These are phyloP conservation scores for Zalophus californianus DNA, from an alignment of 2,797 vertebrate species.

Conservation along the genomic window DNA sequence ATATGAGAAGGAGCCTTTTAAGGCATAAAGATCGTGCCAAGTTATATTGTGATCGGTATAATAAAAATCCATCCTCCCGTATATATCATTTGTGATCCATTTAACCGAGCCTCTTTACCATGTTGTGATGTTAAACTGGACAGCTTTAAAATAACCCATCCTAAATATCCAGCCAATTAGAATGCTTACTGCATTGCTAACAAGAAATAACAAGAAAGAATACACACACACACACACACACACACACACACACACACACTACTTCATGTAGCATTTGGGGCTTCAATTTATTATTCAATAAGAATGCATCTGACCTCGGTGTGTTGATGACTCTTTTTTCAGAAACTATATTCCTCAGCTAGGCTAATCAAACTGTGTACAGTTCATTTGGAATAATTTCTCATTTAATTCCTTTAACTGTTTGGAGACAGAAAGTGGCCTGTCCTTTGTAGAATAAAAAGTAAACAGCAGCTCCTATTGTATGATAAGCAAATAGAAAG, in stretches of 20 bases:
- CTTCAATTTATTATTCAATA: conserved; percentile 75
- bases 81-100: conserved; percentile 29
- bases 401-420: conserved; percentile 74
- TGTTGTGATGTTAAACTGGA: conserved; percentile 64
- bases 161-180: conserved; percentile 69
- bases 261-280: neutral
- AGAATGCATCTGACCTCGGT: conserved; percentile 71
- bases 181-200: conserved; percentile 55
- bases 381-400: conserved; percentile 82
- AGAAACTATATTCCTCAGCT: conserved; percentile 66
- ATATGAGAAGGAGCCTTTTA: neutral
- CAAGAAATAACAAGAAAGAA: conserved; percentile 44
- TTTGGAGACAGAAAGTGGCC: conserved; percentile 68
- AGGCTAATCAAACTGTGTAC: conserved; percentile 72
- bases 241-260: neutral
- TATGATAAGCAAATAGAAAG: conserved; percentile 78
- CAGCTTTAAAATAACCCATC: conserved; percentile 67
- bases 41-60: neutral
- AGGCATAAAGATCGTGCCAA: conserved; percentile 20
- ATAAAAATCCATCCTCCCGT: neutral
- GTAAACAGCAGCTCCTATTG: conserved; percentile 67
- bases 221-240: neutral
- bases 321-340: conserved; percentile 50
- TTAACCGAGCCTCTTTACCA: conserved; percentile 30
- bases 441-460: conserved; percentile 73